phyloP scores from a whole-genome alignment of 1,140 invertebrate species.

The Brachionus sp. region DNA sequence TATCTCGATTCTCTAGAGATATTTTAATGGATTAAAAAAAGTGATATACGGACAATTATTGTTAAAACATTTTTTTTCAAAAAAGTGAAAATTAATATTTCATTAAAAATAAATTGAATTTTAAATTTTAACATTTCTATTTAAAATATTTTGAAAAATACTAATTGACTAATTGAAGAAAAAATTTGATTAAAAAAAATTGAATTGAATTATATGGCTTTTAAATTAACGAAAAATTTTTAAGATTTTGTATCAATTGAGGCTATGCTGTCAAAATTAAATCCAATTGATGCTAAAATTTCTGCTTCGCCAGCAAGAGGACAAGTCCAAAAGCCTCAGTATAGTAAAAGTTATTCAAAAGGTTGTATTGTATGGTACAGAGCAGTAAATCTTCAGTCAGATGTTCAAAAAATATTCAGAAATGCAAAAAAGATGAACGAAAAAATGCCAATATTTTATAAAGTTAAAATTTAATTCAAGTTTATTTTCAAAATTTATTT shows the following conservation, averaged over 20 bases:
- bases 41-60: too few species aligned
- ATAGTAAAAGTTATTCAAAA: constrained; percentile 22
- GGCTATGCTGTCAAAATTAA: background rate
- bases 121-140: too few species aligned
- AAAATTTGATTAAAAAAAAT: too few species aligned
- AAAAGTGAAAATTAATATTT: too few species aligned
- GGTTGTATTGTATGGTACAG: constrained; percentile 35
- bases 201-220: too few species aligned
- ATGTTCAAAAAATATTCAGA: constrained; percentile 40
- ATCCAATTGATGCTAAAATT: background rate
- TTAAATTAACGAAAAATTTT: background rate
- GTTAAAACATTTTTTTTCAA: too few species aligned
- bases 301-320: background rate
- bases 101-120: too few species aligned
- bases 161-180: too few species aligned
- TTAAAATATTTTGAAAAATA: too few species aligned
- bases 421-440: constrained; percentile 43
- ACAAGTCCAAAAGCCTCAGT: background rate
- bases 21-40: too few species aligned
- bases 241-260: background rate
- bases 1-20: too few species aligned
- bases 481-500: background rate
- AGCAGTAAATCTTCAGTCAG: constrained; percentile 13
- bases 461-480: background rate
- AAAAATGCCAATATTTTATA: constrained; percentile 45